These are phyloP conservation scores for Bombus affinis DNA, from an alignment of 1,140 invertebrate species.

Conservation along the genomic window DNA sequence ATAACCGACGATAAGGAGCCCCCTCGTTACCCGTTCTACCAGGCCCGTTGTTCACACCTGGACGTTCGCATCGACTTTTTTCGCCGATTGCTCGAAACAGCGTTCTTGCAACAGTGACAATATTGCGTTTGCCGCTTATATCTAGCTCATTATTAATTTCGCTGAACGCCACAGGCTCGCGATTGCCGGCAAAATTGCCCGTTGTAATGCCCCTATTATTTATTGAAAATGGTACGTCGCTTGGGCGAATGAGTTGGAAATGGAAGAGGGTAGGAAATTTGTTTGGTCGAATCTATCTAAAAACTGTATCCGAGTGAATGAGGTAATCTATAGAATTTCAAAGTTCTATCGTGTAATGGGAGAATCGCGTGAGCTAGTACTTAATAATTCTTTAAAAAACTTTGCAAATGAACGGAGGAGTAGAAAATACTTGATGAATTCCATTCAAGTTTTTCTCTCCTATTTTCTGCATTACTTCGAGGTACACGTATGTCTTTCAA, in stretches of 20 bases:
- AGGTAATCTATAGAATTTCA: background rate
- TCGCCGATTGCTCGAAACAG: conserved; percentile 54
- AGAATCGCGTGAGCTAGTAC: background rate
- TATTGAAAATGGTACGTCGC: conserved; percentile 1
- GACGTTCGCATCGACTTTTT: conserved; percentile 69
- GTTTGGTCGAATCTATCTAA: background rate
- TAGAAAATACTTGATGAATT: background rate
- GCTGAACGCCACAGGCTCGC: background rate
- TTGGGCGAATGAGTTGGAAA: background rate
- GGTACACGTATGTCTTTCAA: background rate
- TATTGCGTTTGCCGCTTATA: conserved; percentile 67
- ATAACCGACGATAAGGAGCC: conserved; percentile 61
- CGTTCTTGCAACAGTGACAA: conserved; percentile 31
- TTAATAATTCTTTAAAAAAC: background rate
- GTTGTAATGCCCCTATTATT: conserved; percentile 1
- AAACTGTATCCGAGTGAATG: background rate
- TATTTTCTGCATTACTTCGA: background rate
- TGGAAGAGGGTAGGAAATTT: background rate
- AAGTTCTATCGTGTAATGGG: background rate
- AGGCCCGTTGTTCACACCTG: conserved; percentile 58
- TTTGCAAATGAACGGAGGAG: background rate
- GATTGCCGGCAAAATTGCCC: conserved; percentile 7
- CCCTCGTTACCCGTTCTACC: conserved; percentile 32
- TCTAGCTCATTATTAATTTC: conserved; percentile 49
- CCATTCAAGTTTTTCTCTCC: background rate